A percentile compares a stretch with the other conserved stretches of the same genome.
phyloP scores from a whole-genome alignment of 2,113 vertebrate genomes.

The Microtus richardsoni region DNA sequence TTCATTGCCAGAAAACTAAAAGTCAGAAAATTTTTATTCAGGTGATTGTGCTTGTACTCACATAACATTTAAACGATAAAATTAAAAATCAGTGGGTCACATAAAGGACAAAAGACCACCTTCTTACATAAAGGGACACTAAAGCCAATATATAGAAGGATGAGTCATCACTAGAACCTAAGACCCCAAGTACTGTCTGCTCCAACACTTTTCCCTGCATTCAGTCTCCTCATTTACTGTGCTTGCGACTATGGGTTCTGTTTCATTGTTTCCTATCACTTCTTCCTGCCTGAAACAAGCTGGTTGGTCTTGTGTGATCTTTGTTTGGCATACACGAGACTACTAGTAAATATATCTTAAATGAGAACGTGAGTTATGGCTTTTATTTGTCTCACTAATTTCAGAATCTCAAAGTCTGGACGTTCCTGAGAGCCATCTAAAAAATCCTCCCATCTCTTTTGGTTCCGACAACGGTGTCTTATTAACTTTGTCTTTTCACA shows the following conservation, averaged over 20 bases:
- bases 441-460: not conserved
- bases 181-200: not conserved
- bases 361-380: not conserved
- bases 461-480: not conserved
- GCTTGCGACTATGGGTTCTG: not conserved
- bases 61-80: not conserved
- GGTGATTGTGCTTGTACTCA: not conserved
- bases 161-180: not conserved
- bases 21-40: constrained; percentile 3
- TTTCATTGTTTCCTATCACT: not conserved
- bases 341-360: not conserved
- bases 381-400: not conserved
- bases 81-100: not conserved
- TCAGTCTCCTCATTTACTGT: not conserved
- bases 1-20: not conserved
- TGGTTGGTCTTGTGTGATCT: not conserved
- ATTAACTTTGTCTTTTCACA: not conserved
- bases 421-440: not conserved
- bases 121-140: not conserved
- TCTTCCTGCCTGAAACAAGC: not conserved
- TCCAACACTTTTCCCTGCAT: not conserved
- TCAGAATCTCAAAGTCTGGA: not conserved
- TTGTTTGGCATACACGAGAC: not conserved
- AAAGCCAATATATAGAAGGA: not conserved
- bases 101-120: not conserved